Conservation (phyloP, 2,797 vertebrate species). For the Esox masquinongy region DNA sequence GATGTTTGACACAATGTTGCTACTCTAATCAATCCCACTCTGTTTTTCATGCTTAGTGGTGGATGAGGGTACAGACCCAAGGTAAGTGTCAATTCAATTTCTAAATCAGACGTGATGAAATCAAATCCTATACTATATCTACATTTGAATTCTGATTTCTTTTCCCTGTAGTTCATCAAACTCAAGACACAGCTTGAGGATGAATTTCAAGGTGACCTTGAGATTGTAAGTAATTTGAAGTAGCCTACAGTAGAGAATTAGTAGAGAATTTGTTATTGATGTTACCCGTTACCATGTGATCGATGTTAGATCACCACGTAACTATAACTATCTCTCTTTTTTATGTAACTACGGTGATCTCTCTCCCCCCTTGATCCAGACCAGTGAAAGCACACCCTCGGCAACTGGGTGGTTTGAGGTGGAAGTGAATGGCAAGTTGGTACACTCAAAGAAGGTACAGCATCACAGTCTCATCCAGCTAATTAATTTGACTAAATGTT, state of each 20-base stretch:
- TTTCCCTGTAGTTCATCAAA: constrained; percentile 39
- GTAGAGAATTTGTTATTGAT: neutral
- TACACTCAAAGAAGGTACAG: constrained; percentile 60
- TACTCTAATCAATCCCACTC: constrained; percentile 1
- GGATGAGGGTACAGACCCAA: constrained; percentile 59
- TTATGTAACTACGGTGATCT: neutral
- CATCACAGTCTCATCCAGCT: neutral
- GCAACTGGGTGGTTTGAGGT: constrained; percentile 54
- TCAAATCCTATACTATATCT: neutral
- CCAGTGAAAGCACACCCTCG: constrained; percentile 45
- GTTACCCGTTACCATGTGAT: neutral
- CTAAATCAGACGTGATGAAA: neutral
- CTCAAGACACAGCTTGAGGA: constrained; percentile 55
- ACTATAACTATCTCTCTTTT: neutral
- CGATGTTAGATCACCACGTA: neutral
- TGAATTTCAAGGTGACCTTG: constrained; percentile 54
- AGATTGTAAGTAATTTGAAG: constrained; percentile 47
- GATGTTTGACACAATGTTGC: neutral
- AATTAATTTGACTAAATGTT: neutral
- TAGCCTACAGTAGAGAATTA: neutral
- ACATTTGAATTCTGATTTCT: neutral
- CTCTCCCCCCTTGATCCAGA: constrained; percentile 23
- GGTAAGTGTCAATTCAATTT: constrained; percentile 27
- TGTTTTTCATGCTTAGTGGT: constrained; percentile 40
- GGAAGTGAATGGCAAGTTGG: constrained; percentile 47